A percentile compares a stretch with the other conserved stretches of the same genome.
phyloP scores from a whole-genome alignment of 2,797 vertebrate species.

The Philypnodon macrostomus region DNA sequence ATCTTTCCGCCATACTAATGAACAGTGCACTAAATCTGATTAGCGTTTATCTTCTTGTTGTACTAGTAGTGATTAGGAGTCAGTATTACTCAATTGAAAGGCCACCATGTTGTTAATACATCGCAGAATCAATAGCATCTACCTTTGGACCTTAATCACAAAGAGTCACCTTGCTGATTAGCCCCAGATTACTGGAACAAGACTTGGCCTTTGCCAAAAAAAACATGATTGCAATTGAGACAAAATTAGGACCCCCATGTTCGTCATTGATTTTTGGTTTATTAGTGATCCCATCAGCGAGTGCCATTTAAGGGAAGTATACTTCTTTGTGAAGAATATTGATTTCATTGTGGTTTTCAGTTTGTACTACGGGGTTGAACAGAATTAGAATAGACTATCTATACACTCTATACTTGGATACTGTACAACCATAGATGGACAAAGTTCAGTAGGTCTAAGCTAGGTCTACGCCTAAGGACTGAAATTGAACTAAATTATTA shows the following conservation, averaged over 20 bases:
- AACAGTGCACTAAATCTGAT: slow-evolving; percentile 67
- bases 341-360: slow-evolving; percentile 37
- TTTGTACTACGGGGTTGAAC: slow-evolving; percentile 17
- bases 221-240: slow-evolving; percentile 64
- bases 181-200: slow-evolving; percentile 52
- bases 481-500: too few relatives aligned
- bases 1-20: slow-evolving; percentile 65
- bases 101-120: slow-evolving; percentile 46
- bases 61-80: slow-evolving; percentile 64
- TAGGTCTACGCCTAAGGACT: too few relatives aligned
- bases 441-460: too few relatives aligned
- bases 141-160: slow-evolving; percentile 60
- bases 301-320: slow-evolving; percentile 36
- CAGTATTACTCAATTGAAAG: slow-evolving; percentile 28
- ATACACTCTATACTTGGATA: too few relatives aligned
- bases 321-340: slow-evolving; percentile 37
- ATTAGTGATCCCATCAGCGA: slow-evolving; percentile 26
- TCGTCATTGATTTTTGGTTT: slow-evolving; percentile 67
- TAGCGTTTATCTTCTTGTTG: slow-evolving; percentile 64
- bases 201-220: slow-evolving; percentile 50
- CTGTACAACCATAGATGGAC: too few relatives aligned
- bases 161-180: slow-evolving; percentile 73
- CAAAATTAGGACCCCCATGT: slow-evolving; percentile 54
- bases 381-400: too few relatives aligned
- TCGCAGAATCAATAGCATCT: slow-evolving; percentile 56